Conservation (phyloP, 2,113 vertebrate species). For the Poeciliopsis prolifica region DNA sequence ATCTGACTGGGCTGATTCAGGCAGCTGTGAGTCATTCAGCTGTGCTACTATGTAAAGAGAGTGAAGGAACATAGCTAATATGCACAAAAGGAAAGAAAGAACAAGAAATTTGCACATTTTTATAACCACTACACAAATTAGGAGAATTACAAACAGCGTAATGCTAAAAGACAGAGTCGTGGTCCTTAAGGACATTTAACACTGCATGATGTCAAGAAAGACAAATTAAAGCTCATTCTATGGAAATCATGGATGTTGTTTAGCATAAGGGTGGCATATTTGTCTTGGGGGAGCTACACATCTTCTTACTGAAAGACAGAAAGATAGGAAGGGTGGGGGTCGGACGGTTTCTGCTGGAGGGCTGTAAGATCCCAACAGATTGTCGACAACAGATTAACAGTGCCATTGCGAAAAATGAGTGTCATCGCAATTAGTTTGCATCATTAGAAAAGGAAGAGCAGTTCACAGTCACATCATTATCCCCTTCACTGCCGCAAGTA, state of each 20-base stretch:
- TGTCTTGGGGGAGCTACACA: not conserved
- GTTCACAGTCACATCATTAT: constrained; percentile 68
- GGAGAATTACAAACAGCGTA: constrained; percentile 17
- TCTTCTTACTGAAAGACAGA: not conserved
- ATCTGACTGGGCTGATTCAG: constrained; percentile 75
- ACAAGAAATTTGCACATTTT: constrained; percentile 48
- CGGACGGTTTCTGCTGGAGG: constrained; percentile 3
- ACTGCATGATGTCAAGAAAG: constrained; percentile 14
- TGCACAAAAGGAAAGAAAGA: constrained; percentile 29
- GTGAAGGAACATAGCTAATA: constrained; percentile 46
- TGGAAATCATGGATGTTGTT: constrained; percentile 9
- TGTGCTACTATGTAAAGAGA: constrained; percentile 56
- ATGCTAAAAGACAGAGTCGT: not conserved
- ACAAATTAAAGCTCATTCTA: constrained; percentile 22
- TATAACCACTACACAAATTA: constrained; percentile 34
- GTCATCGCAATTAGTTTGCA: constrained; percentile 41
- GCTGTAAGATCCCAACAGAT: constrained; percentile 38
- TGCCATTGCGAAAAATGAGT: constrained; percentile 40
- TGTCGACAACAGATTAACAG: constrained; percentile 49
- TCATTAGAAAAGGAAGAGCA: constrained; percentile 66
- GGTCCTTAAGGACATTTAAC: constrained; percentile 21
- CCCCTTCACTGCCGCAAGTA: constrained; percentile 59
- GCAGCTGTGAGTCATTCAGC: constrained; percentile 78
- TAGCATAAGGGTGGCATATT: not conserved
- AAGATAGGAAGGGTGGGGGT: not conserved